Percentiles rank a stretch among this genome's conserved stretches.
Conservation (phyloP, 2,113 vertebrate genomes). For the Microcebus ravelobensis region DNA sequence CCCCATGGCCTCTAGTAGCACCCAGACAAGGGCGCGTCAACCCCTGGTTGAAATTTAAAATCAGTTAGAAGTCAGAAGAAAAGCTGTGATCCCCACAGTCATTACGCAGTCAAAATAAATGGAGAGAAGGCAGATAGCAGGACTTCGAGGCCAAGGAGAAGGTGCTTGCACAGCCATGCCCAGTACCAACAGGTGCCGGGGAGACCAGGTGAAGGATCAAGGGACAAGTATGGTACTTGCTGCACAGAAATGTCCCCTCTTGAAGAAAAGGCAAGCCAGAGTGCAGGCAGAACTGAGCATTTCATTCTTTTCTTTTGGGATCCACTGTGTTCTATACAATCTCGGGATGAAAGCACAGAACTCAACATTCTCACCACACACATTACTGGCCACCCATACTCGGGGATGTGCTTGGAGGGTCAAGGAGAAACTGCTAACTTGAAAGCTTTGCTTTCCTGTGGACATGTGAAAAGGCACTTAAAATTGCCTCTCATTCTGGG, state of each 20-base stretch:
- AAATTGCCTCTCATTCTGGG: neutral
- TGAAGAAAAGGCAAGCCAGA: neutral
- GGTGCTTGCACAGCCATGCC: neutral
- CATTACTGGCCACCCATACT: neutral
- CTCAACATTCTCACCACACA: neutral
- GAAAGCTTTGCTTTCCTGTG: neutral
- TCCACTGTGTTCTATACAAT: neutral
- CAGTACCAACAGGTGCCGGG: neutral
- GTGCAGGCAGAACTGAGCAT: neutral
- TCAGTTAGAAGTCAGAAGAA: neutral
- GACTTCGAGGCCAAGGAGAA: neutral
- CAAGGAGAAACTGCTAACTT: neutral
- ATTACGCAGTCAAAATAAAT: neutral
- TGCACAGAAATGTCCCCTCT: neutral
- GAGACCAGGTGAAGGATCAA: neutral
- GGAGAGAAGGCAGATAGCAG: neutral
- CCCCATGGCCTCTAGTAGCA: rapidly evolving
- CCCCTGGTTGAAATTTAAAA: neutral
- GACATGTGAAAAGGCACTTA: neutral
- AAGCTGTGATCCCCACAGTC: neutral
- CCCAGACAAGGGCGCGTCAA: too few species aligned
- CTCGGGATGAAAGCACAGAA: neutral
- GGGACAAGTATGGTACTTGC: neutral
- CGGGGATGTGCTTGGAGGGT: neutral
- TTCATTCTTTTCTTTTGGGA: neutral